Base-by-base conservation (phyloP, 2,113 vertebrate species). In the Oncorhynchus tshawytscha region DNA sequence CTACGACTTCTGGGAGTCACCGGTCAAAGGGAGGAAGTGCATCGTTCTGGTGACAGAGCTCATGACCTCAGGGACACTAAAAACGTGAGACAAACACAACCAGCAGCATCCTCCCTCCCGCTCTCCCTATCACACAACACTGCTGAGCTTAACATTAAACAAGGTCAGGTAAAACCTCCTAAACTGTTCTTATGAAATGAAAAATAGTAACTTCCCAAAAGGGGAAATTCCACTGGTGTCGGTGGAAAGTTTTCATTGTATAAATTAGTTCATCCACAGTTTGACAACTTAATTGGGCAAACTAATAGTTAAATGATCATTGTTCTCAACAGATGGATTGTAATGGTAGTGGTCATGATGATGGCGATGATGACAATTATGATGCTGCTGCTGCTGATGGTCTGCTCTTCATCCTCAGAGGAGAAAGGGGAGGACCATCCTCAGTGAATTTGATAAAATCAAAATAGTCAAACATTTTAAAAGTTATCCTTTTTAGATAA, bases 1-100 rank as follows among this genome's bases (percentile, higher is more conserved):
- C 89, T 99, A 98, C 22, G 98, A 99, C 89, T 99, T 97, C 91
- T 99, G 98, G 98, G 97, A 99, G 81, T 98, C 96, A 67, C 95
- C 95, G 3, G 91, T 95, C 12, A 98, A 96, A 91, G 97, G 96
- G 65, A 98, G 96, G 81, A 95, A 96, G 49, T 99, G 96, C 75
- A 98, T 99, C 0, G 97, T 99, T 80, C 91, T 99, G 82, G 97
- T 99, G 81, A 99, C 98, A 0, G 98, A 99, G 88, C 88, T 99
- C 34, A 99, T 99, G 98, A 99, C 98, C 70, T 99, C 98, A 48
- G 98, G 98, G 85, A 99, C 98, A 0, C 93, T 99, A 20, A 99
- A 99, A 94, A 99, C 98, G 98, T 98, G 87, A 96, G 97, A 78
- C 3, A 67, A 2, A 69, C 15, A 24, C 6, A 12, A 24, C 27